Evolutionary conservation across 2,113 vertebrate species (phyloP).

Genomic region (Apus apus): DNA sequence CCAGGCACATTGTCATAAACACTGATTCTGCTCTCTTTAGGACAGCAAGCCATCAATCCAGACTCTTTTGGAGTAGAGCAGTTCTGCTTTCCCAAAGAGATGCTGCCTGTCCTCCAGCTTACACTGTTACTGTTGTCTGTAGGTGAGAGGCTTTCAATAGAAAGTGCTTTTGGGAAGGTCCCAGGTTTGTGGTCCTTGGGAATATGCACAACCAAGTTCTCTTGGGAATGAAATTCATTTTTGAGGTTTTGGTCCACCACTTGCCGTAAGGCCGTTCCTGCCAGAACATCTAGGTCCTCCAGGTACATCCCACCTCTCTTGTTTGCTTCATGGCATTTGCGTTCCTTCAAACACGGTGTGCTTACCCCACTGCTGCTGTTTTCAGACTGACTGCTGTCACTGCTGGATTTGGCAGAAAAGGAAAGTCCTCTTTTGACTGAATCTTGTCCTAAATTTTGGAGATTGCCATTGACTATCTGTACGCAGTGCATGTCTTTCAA

Average conservation of each 20-base stretch:
- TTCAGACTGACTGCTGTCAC: constrained; percentile 85
- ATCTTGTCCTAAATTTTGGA: constrained; percentile 47
- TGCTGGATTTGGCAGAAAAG: constrained; percentile 74
- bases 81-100: constrained; percentile 77
- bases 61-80: constrained; percentile 75
- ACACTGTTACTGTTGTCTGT: constrained; percentile 73
- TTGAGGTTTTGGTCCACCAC: constrained; percentile 79
- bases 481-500: constrained; percentile 83
- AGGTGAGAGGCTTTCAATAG: constrained; percentile 92
- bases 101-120: constrained; percentile 84
- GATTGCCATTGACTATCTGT: constrained; percentile 83
- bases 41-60: constrained; percentile 80
- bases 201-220: constrained; percentile 91
- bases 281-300: constrained; percentile 88
- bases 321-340: constrained; percentile 81
- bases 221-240: constrained; percentile 91
- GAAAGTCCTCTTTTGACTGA: constrained; percentile 48
- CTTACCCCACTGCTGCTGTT: constrained; percentile 80
- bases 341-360: constrained; percentile 85
- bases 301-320: constrained; percentile 92
- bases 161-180: constrained; percentile 96
- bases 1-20: constrained; percentile 92
- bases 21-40: constrained; percentile 79
- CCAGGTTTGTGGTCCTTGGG: constrained; percentile 98
- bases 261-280: constrained; percentile 71